These are phyloP conservation scores for Heliothis virescens DNA, from an alignment of 1,140 invertebrate species.

Conservation along the genomic window DNA sequence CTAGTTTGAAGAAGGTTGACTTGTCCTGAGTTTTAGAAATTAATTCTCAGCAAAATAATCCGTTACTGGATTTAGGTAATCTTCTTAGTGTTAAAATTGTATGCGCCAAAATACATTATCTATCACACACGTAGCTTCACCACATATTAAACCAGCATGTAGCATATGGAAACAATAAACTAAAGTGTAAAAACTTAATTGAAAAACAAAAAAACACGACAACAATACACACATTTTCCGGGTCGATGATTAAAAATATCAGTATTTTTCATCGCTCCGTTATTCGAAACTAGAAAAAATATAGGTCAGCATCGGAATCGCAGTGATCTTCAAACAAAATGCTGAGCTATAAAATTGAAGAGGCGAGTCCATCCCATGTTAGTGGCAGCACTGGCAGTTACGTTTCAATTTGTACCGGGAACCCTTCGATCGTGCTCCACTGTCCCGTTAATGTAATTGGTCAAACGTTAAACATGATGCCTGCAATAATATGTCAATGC, in stretches of 20 bases:
- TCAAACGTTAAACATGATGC: constrained; percentile 36
- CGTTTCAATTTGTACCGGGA: constrained; percentile 38
- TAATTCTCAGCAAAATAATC: too few species aligned
- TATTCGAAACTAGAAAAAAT: constrained; percentile 32
- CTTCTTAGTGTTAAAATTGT: too few species aligned
- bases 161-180: background rate
- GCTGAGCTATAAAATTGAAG: constrained; percentile 46
- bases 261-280: constrained; percentile 2
- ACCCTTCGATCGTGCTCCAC: constrained; percentile 10
- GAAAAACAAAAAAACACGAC: background rate
- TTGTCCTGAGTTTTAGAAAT: too few species aligned
- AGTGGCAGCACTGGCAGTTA: constrained; percentile 7
- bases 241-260: constrained; percentile 26
- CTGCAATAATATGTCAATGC: constrained; percentile 10
- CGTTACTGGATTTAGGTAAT: too few species aligned
- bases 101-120: too few species aligned
- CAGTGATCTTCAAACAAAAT: constrained; percentile 49
- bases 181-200: background rate
- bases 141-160: too few species aligned
- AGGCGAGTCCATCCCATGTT: constrained; percentile 1
- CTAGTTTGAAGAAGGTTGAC: too few species aligned
- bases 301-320: constrained; percentile 44
- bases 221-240: constrained; percentile 8
- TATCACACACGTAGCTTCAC: background rate
- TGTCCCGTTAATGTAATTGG: constrained; percentile 37